A percentile compares a stretch with the other conserved stretches of the same genome.
Conservation (phyloP, 1,140 invertebrate genomes). For the Caenorhabditis inopinata region DNA sequence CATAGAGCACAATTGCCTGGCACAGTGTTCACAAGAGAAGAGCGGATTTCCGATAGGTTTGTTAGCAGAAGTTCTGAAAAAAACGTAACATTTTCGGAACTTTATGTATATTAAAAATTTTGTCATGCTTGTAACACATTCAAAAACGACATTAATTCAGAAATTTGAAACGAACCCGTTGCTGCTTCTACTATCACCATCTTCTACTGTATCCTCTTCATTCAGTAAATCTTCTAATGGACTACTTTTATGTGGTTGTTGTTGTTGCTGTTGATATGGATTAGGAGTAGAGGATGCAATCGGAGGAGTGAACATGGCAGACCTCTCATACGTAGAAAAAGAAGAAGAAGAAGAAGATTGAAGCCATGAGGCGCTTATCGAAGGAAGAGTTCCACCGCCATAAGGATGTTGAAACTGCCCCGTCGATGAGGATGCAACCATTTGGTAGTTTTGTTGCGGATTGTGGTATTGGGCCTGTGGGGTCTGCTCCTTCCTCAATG, state of each 20-base stretch:
- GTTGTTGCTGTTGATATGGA: too few species aligned
- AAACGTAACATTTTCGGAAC: not conserved
- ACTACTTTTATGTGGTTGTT: not conserved
- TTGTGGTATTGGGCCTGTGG: not conserved
- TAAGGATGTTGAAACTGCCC: not conserved
- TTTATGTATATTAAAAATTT: not conserved
- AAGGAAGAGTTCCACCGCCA: not conserved
- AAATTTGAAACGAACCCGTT: not conserved
- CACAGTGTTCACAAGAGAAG: slow-evolving; percentile 29
- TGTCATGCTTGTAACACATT: not conserved
- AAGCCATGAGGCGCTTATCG: slow-evolving; percentile 2
- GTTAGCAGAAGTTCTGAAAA: not conserved
- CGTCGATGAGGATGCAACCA: not conserved
- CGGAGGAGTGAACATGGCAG: not conserved
- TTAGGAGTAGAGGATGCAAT: not conserved
- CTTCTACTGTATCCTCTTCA: not conserved
- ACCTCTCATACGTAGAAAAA: not conserved
- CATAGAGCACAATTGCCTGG: slow-evolving; percentile 31
- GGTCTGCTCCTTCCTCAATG: not conserved
- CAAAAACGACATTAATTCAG: not conserved
- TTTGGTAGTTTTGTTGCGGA: not conserved
- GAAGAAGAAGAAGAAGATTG: not conserved
- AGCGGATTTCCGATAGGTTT: not conserved
- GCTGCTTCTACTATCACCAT: slow-evolving; percentile 5
- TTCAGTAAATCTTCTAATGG: not conserved